phyloP scores from a whole-genome alignment of 2,113 vertebrate species.

The Muntiacus reevesi region DNA sequence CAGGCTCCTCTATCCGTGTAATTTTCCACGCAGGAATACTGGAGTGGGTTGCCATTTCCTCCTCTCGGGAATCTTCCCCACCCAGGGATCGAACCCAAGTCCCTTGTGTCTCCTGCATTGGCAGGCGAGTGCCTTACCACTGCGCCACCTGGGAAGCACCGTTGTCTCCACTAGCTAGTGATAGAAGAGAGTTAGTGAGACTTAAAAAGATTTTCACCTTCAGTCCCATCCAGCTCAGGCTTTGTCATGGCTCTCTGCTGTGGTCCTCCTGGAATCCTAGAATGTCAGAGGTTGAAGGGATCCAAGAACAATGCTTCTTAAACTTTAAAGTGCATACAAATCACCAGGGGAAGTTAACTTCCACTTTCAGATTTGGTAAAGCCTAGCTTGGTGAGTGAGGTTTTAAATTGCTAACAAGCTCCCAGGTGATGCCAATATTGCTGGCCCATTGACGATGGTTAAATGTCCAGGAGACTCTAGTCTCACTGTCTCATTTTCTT shows the following conservation, averaged over 20 bases:
- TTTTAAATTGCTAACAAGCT: conserved; percentile 22
- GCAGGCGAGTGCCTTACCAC: neutral
- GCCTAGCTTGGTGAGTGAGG: neutral
- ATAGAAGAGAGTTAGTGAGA: neutral
- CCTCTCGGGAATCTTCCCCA: neutral
- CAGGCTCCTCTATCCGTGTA: neutral
- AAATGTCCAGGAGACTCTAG: neutral
- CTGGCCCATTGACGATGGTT: neutral
- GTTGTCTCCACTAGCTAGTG: neutral
- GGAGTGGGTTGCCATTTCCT: neutral
- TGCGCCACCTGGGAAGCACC: neutral
- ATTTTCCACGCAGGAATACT: neutral
- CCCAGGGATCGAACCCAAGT: neutral
- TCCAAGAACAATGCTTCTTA: neutral
- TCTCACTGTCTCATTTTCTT: conserved; percentile 21
- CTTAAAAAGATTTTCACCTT: neutral
- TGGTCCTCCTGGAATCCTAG: neutral
- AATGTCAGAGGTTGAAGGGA: neutral
- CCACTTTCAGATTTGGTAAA: neutral
- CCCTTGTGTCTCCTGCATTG: neutral
- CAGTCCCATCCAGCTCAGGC: neutral
- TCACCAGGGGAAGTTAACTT: conserved; percentile 5
- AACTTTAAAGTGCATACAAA: neutral
- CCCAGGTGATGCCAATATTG: conserved; percentile 25
- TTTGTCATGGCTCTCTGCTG: neutral